Evolutionary conservation across 2,888 invertebrate genomes (phyloP), one percentile per base, ranked within the genome.

Genomic region (Podabrus alpinus): DNA sequence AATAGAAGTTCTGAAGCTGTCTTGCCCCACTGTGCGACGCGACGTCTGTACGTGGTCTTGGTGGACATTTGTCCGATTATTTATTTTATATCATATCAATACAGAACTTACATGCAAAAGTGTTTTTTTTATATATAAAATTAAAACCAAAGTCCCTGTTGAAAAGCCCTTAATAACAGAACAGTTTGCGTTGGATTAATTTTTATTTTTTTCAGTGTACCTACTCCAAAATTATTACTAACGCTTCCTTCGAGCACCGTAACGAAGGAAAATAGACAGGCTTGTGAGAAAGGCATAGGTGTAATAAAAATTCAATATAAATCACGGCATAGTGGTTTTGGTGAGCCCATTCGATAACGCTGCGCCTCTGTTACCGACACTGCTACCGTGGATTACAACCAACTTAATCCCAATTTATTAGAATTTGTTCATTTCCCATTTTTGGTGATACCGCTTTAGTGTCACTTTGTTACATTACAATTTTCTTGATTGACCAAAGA

Each of bases 401-500:
- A 83, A 81, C 84, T 83, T 85, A 86, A 86, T 84, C 85, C 83
- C 84, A 85, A 86, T 86, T 86, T 86, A 86, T 86, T 85, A 85
- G 85, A 82, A 84, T 85, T 73, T 71, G 77, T 77, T 77, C 72
- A 69, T 73, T 75, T 68, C 66, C 66, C 73, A 69, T 76, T 76
- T 45, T 74, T 16, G 25, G 69, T 67, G 69, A 68, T 59, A 67
- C 78, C 76, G 76, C 77, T 76, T 79, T 78, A 78, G 78, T 78
- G 77, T 76, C 72, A 75, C 76, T 79, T 79, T 75, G 78, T 79
- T 78, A 79, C 19, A 21, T 78, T 78, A 76, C 71, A 69, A 70
- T 78, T 79, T 79, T 45, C 45, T 45, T 45, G 45, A 45, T 45
- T 45, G 45, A 45, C 45, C 45, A n/a, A 21, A 21, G 21, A n/a